Evolutionary conservation across 2,888 invertebrate genomes (phyloP).

Genomic region (Cheilosia urbana): DNA sequence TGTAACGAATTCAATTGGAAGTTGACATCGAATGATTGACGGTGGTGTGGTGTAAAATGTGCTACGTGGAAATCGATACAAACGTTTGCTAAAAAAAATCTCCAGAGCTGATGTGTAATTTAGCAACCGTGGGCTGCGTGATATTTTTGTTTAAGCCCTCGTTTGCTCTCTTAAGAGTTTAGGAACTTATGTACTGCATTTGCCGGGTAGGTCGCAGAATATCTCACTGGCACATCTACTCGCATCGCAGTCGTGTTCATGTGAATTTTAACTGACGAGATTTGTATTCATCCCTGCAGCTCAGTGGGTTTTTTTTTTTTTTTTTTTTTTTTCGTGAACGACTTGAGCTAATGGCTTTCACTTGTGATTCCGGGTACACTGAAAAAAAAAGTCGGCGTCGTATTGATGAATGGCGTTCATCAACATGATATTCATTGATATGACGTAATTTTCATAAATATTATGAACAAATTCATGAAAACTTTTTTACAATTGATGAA

Average conservation of each 20-base stretch:
- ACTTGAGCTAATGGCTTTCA: constrained; percentile 12
- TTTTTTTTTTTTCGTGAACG: not conserved
- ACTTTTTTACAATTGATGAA: too few relatives aligned
- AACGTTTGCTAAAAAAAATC: not conserved
- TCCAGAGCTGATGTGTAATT: constrained; percentile 2
- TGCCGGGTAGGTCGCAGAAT: not conserved
- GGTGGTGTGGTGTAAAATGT: constrained; percentile 9
- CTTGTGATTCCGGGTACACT: not conserved
- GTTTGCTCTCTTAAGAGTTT: not conserved
- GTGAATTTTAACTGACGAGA: constrained; percentile 11
- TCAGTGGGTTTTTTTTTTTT: not conserved
- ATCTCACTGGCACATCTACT: not conserved
- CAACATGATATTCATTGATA: too few relatives aligned
- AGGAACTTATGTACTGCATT: not conserved
- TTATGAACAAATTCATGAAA: too few relatives aligned
- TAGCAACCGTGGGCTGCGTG: constrained; percentile 5
- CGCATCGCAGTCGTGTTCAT: not conserved
- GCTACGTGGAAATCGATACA: constrained; percentile 9
- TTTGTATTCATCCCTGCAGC: constrained; percentile 2
- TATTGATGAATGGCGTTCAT: too few relatives aligned
- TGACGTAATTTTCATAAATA: too few relatives aligned
- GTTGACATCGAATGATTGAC: constrained; percentile 31
- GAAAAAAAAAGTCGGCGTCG: too few relatives aligned
- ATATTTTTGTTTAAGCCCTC: not conserved
- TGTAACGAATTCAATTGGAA: constrained; percentile 65